These are phyloP conservation scores for Teleogryllus occipitalis DNA, from an alignment of 1,140 invertebrate species.

Conservation along the genomic window DNA sequence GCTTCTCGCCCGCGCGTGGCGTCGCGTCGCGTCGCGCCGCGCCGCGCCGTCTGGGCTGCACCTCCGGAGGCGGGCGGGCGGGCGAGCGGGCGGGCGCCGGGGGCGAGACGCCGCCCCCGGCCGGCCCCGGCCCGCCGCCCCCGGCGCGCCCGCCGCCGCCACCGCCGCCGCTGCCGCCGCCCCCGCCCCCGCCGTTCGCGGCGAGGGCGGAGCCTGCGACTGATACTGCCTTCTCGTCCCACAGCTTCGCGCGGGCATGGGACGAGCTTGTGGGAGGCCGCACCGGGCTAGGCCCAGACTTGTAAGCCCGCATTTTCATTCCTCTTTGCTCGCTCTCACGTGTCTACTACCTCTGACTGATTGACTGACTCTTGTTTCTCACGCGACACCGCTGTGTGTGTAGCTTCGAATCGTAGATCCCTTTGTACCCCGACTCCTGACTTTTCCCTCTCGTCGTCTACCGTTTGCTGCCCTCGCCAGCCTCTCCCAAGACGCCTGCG, in stretches of 20 bases:
- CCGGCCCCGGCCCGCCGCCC: too few species aligned
- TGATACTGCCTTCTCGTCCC: background rate
- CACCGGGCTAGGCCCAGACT: background rate
- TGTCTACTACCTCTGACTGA: background rate
- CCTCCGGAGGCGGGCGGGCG: too few species aligned
- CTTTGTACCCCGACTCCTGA: background rate
- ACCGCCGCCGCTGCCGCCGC: too few species aligned
- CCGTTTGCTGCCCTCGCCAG: background rate
- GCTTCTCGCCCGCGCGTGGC: too few species aligned
- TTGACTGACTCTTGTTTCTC: background rate
- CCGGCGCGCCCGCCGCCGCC: too few species aligned
- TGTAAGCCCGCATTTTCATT: conserved; percentile 4
- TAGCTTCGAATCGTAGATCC: background rate
- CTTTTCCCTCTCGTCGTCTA: background rate
- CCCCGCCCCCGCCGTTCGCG: too few species aligned
- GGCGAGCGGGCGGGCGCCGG: too few species aligned
- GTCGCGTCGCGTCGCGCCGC: too few species aligned
- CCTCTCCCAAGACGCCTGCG: background rate
- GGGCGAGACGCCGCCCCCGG: too few species aligned
- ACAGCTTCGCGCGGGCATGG: background rate
- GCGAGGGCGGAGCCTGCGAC: background rate
- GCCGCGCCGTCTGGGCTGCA: too few species aligned
- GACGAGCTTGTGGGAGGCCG: background rate
- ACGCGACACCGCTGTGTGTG: background rate
- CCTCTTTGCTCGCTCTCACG: conserved; percentile 2